A percentile compares a stretch with the other conserved stretches of the same genome.
Evolutionary conservation across 2,797 vertebrate genomes (phyloP).

Genomic region (Cottoperca gobio): DNA sequence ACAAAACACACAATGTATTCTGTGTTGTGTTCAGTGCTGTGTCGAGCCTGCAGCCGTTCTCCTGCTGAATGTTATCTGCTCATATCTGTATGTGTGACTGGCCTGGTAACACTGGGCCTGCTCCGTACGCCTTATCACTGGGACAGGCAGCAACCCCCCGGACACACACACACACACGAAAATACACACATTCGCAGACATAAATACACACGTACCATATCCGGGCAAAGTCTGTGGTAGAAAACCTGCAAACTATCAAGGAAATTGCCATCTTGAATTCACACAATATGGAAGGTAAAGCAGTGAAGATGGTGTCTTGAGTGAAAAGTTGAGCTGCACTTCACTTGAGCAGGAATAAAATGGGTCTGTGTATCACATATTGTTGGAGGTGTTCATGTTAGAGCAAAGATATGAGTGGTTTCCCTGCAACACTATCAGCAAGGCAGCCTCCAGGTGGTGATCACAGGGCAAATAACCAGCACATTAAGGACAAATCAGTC

Average conservation of each 20-base stretch:
- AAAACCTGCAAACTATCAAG: slow-evolving; percentile 38
- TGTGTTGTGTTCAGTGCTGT: slow-evolving; percentile 38
- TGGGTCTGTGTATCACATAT: slow-evolving; percentile 5
- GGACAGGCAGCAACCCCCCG: slow-evolving; percentile 55
- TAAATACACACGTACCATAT: slow-evolving; percentile 28
- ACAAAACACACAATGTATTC: slow-evolving; percentile 14
- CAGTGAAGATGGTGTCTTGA: slow-evolving; percentile 12
- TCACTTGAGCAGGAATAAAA: slow-evolving; percentile 2
- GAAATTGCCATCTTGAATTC: slow-evolving; percentile 21
- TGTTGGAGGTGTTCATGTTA: background rate
- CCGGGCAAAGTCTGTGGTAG: background rate
- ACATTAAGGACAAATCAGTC: background rate
- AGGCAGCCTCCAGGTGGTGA: background rate
- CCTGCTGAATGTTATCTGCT: slow-evolving; percentile 83
- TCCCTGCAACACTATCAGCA: background rate
- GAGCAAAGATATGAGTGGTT: background rate
- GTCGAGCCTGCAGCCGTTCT: slow-evolving; percentile 73
- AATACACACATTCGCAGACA: slow-evolving; percentile 19
- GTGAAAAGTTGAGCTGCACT: slow-evolving; percentile 27
- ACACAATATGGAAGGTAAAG: slow-evolving; percentile 14
- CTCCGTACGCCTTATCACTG: slow-evolving; percentile 73
- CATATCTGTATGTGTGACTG: slow-evolving; percentile 84
- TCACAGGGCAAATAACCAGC: background rate
- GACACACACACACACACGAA: slow-evolving; percentile 32
- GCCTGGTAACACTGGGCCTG: slow-evolving; percentile 79